Base-by-base conservation (phyloP, 2,797 vertebrate species). In the Carduelis carduelis region DNA sequence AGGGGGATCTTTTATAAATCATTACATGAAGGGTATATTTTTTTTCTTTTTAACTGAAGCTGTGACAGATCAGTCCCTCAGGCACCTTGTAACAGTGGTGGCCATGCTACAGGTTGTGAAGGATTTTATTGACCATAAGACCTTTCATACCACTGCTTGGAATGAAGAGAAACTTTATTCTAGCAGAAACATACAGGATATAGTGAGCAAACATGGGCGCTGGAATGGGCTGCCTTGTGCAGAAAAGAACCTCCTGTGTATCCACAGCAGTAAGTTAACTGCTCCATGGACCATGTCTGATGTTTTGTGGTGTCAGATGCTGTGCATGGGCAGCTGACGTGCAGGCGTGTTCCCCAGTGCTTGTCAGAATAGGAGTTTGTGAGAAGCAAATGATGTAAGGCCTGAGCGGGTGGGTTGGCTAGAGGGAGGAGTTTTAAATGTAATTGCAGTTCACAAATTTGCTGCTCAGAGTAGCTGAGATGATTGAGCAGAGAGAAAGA, bases 161-260 rank as follows among this genome's bases (percentile, higher is more conserved):
- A 85, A 92, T 84, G 70, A 95, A 96, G 75, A 89, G 81, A 21
- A 91, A 70, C 44, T 63, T 90, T 89, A 89, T 93, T 84, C 55
- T 30, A 87, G 81, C 14, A 56, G 81, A 87, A 92, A 34, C 53
- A 69, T 20, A 43, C 32, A 80, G 60, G 79, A 74, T 75, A 41
- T 5, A 49, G 63, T 44, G 77, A 92, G 83, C 39, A 94, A 90
- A 95, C 63, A 57, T 5, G 43, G 41, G 69, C 41, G 1, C 46
- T 92, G 89, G 55, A 87, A 76, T 55, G 26, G 18, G 10, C 47
- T 70, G 30, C 63, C 61, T 72, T 61, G 15, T 69, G 56, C 50
- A 72, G 80, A 27, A 53, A 66, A 78, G 55, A 66, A 8, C 46
- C n/a, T 44, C 24, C 43, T 13, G 3, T 85, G 93, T 63, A 35